Evolutionary conservation across 2,113 vertebrate genomes (phyloP), one percentile per base, ranked within the genome.

Genomic region (Etheostoma cragini): DNA sequence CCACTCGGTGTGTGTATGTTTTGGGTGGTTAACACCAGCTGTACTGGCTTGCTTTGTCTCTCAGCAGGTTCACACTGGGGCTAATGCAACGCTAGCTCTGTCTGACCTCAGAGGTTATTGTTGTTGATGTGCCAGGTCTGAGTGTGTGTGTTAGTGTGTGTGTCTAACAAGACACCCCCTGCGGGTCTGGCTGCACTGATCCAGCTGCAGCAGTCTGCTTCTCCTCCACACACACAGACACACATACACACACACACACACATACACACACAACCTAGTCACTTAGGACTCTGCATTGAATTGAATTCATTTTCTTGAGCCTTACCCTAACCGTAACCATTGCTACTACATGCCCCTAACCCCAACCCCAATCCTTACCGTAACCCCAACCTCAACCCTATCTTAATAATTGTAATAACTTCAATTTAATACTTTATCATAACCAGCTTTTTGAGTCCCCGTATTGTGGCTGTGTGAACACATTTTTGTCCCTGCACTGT

Each of bases 51-150:
- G 57, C 86, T 89, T 84, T 53, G 81, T 85, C 90, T 91, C 93
- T 87, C 89, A 90, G 92, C 90, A 91, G 88, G 90, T 92, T 92
- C 85, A 92, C 79, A 81, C 84, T 75, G 89, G 58, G 90, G 83
- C 92, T 92, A 93, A 92, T 89, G 84, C 87, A 87, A 76, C 67
- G 56, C 87, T 85, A 86, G 87, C 81, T 81, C 86, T 24, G 72
- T 83, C 86, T 86, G 92, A 92, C 91, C 91, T 89, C 84, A 80
- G 91, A 91, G 92, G 92, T 91, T 91, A 90, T 87, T 89, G 88
- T 86, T 89, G 88, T 84, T 87, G 87, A 73, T 38, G 70, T 87
- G 87, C 77, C 83, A 81, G 79, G 66, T 47, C 64, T 67, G 50
- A 47, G 69, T 76, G 66, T 50, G 60, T 67, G 60, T 73, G 65